These are phyloP conservation scores for Hypolimnas misippus DNA, from an alignment of 2,888 invertebrate genomes.

Conservation along the genomic window DNA sequence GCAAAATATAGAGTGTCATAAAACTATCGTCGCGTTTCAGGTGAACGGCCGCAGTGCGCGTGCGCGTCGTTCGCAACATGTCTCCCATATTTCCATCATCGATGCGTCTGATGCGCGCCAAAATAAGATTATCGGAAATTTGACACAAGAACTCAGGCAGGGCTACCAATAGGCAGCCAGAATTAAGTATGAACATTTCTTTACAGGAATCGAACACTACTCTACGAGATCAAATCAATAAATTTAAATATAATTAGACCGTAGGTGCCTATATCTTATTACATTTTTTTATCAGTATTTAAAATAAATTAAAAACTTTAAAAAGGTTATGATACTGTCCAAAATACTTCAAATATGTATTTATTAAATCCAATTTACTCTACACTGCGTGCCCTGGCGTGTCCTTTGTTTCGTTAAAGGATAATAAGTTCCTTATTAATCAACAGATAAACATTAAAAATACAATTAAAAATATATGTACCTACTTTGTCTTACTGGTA, in stretches of 20 bases:
- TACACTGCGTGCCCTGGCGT: too few relatives aligned
- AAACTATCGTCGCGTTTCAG: conserved; percentile 76
- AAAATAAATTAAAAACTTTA: too few relatives aligned
- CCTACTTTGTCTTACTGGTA: not conserved
- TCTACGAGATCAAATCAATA: too few relatives aligned
- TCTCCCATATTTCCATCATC: conserved; percentile 80
- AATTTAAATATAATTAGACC: too few relatives aligned
- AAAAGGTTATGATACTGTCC: too few relatives aligned
- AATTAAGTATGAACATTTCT: not conserved
- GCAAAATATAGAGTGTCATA: conserved; percentile 69
- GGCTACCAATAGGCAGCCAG: conserved; percentile 26
- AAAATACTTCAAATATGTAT: too few relatives aligned
- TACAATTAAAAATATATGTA: not conserved
- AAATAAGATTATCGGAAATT: conserved; percentile 83
- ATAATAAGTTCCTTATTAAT: too few relatives aligned
- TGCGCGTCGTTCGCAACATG: conserved; percentile 72
- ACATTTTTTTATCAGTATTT: too few relatives aligned
- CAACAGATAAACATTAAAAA: not conserved
- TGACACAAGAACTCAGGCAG: conserved; percentile 62
- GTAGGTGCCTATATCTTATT: too few relatives aligned
- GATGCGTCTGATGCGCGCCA: conserved; percentile 80
- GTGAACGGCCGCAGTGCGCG: conserved; percentile 73
- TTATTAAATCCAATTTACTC: too few relatives aligned
- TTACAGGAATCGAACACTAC: too few relatives aligned
- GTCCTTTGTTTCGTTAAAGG: too few relatives aligned